Base-by-base conservation (phyloP, 2,113 vertebrate species). In the Apistogramma diplotaenia region DNA sequence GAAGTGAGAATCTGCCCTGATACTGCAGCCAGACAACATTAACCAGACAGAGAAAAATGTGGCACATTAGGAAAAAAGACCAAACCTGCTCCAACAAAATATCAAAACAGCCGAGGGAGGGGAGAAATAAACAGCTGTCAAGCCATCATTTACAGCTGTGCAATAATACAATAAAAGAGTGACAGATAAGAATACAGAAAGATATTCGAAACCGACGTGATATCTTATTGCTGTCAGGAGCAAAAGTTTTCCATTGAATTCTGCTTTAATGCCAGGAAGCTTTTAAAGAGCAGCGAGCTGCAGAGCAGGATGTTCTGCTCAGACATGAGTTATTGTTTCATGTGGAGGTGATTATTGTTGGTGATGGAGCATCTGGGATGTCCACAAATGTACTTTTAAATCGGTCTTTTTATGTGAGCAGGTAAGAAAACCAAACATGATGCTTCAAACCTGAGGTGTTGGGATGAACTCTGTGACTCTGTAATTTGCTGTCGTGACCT, bases 1-100 rank as follows among this genome's bases (percentile, higher is more conserved):
- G 60, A 65, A 25, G 4, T 25, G 60, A 35, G 12, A 62, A 62
- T 23, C 35, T 16, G 60, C n/a, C n/a, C 19, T 40, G 35, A 23
- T 62, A 43, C 35, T 40, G 60, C 31, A 15, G 43, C 35, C n/a
- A 58, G 29, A 15, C 37, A 25, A n/a, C 18, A 70, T 59, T 18
- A 15, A 49, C 40, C 61, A 40, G 53, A 43, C 37, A 79, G n/a
- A 57, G 16, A 55, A 40, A 62, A 62, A 65, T 65, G 35, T 2
- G 2, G 61, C 61, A 43, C 35, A 65, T 43, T 16, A 25, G 35
- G n/a, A 25, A 23, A 62, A 21, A 40, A 9, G 0, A 0, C 35
- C 16, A 35, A 74, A 56, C 62, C 19, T 27, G 40, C 10, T 79
- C 33, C n/a, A 62, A 62, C 6, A 40, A 62, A 40, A 62, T 37